Conservation (phyloP, 2,888 invertebrate genomes). For the Lamellibrachia satsuma region DNA sequence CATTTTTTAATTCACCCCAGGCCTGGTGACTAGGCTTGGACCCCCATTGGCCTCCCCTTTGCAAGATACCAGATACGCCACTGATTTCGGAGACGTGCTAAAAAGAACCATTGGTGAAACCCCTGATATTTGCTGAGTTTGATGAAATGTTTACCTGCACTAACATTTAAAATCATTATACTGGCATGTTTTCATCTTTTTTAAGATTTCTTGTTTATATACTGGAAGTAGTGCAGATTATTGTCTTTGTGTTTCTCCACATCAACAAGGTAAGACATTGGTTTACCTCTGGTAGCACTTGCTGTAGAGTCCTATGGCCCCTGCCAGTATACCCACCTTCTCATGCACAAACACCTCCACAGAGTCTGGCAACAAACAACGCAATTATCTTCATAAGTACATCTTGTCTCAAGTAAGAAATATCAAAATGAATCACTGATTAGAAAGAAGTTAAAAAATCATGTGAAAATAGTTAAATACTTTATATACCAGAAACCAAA, state of each 20-base stretch:
- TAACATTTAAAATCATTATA: no score
- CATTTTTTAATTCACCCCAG: no score
- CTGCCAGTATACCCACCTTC: background rate
- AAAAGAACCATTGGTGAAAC: background rate
- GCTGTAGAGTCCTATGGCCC: background rate
- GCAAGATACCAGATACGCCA: no score
- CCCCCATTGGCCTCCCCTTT: no score
- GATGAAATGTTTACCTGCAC: background rate
- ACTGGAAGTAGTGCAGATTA: background rate
- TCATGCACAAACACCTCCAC: background rate
- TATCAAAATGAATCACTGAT: background rate
- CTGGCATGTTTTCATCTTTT: background rate
- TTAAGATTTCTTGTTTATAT: background rate
- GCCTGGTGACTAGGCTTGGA: no score
- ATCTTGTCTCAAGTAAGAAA: background rate
- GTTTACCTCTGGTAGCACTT: background rate
- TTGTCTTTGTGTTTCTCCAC: background rate
- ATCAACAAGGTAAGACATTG: background rate
- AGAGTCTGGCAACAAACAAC: background rate
- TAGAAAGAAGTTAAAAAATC: background rate
- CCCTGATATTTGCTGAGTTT: background rate
- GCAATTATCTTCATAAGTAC: background rate
- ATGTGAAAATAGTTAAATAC: background rate
- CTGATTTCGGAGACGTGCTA: background rate
- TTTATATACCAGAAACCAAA: background rate